A percentile compares a stretch with the other conserved stretches of the same genome.
Evolutionary conservation across 2,888 invertebrate species (phyloP).

Genomic region (Dinocampus coccinellae): DNA sequence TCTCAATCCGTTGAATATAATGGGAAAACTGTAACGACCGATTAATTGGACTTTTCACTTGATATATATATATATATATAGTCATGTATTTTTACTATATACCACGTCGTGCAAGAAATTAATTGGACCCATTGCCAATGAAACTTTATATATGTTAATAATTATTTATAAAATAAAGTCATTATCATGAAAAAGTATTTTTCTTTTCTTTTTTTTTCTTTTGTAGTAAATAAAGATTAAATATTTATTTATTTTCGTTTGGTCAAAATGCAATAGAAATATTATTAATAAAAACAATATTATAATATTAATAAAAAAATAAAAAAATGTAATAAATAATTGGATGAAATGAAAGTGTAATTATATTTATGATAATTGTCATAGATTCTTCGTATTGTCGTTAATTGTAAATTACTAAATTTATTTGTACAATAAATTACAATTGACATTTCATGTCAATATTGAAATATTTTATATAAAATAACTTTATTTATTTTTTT

Average conservation of each 20-base stretch:
- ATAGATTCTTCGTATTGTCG: no score
- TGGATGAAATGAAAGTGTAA: not conserved
- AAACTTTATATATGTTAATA: no score
- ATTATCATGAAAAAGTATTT: not conserved
- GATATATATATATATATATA: not conserved
- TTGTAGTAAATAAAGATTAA: no score
- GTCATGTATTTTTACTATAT: slow-evolving; percentile 4
- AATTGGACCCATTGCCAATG: slow-evolving; percentile 7
- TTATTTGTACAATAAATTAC: no score
- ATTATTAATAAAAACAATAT: no score
- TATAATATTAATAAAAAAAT: no score
- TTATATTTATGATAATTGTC: not conserved
- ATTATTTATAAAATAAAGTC: not conserved
- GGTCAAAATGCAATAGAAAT: no score
- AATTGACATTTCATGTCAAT: no score
- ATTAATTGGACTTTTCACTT: slow-evolving; percentile 38
- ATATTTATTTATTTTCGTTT: no score
- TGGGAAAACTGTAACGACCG: slow-evolving; percentile 34
- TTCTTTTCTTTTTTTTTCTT: no score
- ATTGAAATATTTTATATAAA: no score
- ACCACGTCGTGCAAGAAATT: slow-evolving; percentile 20
- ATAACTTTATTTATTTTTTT: no score
- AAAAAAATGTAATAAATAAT: not conserved
- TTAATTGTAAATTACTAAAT: not conserved
- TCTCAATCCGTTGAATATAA: not conserved